A percentile compares a stretch with the other conserved stretches of the same genome.
These are phyloP conservation scores for Poeciliopsis infans DNA, from an alignment of 2,797 vertebrate genomes.

Conservation along the genomic window DNA sequence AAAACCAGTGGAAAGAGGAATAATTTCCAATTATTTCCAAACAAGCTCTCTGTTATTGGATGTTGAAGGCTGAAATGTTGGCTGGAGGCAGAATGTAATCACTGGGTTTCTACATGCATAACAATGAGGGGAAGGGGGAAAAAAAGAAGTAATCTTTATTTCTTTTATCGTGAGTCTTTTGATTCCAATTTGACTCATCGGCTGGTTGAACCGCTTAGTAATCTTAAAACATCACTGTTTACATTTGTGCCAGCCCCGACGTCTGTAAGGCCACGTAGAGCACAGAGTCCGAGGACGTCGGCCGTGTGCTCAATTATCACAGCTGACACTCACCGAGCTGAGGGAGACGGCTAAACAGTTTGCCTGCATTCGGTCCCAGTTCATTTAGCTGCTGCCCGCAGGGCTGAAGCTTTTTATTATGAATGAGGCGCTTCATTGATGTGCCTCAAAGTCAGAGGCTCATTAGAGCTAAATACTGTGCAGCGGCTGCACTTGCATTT, in stretches of 20 bases:
- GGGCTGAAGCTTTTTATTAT: conserved; percentile 70
- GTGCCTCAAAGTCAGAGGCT: conserved; percentile 72
- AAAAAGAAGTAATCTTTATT: not conserved
- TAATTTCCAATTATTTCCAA: not conserved
- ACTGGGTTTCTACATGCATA: conserved; percentile 7
- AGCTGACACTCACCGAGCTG: conserved; percentile 45
- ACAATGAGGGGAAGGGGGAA: not conserved
- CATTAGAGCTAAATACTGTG: conserved; percentile 70
- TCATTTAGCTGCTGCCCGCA: conserved; percentile 70
- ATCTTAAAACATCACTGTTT: conserved; percentile 16
- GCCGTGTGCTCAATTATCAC: conserved; percentile 59
- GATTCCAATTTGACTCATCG: conserved; percentile 14
- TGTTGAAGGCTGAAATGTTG: conserved; percentile 21
- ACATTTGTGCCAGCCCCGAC: not conserved
- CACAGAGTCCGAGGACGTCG: conserved; percentile 29
- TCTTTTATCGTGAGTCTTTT: conserved; percentile 7
- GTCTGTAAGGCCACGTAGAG: conserved; percentile 27
- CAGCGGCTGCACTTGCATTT: conserved; percentile 53
- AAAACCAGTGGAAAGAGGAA: not conserved
- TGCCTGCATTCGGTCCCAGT: conserved; percentile 70
- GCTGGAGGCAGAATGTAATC: conserved; percentile 33
- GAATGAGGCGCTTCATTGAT: conserved; percentile 70
- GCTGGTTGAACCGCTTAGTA: conserved; percentile 9
- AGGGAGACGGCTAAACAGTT: conserved; percentile 69
- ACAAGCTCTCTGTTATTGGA: conserved; percentile 16